Evolutionary conservation across 2,797 vertebrate genomes (phyloP).

Genomic region (Girardinus metallicus): DNA sequence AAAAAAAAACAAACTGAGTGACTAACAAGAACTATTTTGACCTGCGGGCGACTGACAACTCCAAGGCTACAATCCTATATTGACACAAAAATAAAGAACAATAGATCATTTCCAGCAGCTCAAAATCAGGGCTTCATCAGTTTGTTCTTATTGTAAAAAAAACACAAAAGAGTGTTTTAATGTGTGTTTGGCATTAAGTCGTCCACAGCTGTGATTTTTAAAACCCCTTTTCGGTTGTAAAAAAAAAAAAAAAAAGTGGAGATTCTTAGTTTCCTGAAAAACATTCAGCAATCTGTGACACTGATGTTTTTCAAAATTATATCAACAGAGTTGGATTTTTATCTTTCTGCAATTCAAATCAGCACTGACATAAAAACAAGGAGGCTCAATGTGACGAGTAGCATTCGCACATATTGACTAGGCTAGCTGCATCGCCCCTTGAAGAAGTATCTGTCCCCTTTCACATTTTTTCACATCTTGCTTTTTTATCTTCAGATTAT

Average conservation of each 20-base stretch:
- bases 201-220: neutral
- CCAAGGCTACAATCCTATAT: neutral
- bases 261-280: neutral
- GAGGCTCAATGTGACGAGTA: neutral
- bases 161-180: neutral
- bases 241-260: neutral
- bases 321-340: neutral
- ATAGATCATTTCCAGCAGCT: neutral
- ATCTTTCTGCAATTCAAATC: neutral
- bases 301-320: neutral
- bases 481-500: neutral
- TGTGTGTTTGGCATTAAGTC: neutral
- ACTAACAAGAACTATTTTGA: neutral
- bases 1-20: neutral
- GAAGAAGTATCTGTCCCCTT: neutral
- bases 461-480: neutral
- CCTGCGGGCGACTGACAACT: neutral
- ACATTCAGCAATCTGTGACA: neutral
- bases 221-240: neutral
- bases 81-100: neutral
- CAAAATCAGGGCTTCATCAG: neutral
- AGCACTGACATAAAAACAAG: neutral
- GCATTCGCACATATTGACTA: neutral
- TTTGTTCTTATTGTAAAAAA: neutral
- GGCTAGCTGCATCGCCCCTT: neutral